phyloP scores from a whole-genome alignment of 2,888 invertebrate genomes.

The Xestia ashworthii region DNA sequence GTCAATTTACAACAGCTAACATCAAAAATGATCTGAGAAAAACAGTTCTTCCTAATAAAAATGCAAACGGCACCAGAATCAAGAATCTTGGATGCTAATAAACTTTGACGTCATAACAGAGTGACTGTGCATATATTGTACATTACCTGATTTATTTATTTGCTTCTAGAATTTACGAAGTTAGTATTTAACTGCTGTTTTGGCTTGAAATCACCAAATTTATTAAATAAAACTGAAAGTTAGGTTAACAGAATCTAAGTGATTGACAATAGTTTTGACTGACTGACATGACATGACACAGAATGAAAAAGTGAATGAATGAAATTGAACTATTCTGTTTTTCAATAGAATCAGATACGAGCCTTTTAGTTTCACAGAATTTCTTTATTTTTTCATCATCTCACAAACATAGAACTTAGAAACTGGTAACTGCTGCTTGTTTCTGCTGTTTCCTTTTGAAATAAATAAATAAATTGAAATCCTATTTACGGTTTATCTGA shows the following conservation, averaged over 20 bases:
- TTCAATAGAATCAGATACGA: not conserved
- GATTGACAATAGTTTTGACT: slow-evolving; percentile 43
- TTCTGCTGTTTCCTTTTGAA: no score
- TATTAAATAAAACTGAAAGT: slow-evolving; percentile 46
- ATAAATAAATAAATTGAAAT: no score
- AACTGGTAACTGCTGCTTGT: no score
- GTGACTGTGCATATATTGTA: slow-evolving; percentile 8
- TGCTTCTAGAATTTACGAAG: slow-evolving; percentile 36
- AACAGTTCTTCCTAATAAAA: slow-evolving; percentile 16
- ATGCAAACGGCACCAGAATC: slow-evolving; percentile 25
- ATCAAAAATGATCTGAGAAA: not conserved
- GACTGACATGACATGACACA: slow-evolving; percentile 15
- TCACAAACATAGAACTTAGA: no score
- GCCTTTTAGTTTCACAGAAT: not conserved
- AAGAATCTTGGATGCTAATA: slow-evolving; percentile 12
- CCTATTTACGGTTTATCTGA: no score
- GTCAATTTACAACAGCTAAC: not conserved
- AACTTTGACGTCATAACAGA: slow-evolving; percentile 23
- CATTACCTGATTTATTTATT: slow-evolving; percentile 49
- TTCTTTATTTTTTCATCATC: not conserved
- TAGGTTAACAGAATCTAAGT: slow-evolving; percentile 51
- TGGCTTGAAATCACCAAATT: slow-evolving; percentile 44
- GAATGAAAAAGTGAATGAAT: not conserved
- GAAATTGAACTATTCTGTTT: not conserved
- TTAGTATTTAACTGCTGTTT: slow-evolving; percentile 44